Conservation (phyloP, 2,113 vertebrate species). For the Ceyx melanurus region DNA sequence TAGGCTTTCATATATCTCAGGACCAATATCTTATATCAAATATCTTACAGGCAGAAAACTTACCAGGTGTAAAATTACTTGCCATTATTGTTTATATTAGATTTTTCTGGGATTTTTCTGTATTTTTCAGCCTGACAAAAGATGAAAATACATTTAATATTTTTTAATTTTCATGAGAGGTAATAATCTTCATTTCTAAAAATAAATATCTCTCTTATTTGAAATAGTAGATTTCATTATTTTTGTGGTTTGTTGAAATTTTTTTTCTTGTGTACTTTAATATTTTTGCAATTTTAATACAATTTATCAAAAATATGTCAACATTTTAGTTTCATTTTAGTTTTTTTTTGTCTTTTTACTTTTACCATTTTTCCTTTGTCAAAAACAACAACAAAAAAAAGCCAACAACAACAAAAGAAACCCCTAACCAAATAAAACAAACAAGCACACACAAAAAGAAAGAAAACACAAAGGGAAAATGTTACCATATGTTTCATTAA, state of each 20-base stretch:
- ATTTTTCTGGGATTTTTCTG: not conserved
- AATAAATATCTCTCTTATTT: not conserved
- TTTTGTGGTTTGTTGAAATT: not conserved
- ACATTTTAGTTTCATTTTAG: not conserved
- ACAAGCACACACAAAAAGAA: not conserved
- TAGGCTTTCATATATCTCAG: not conserved
- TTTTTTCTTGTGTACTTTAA: not conserved
- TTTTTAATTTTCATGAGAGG: not conserved
- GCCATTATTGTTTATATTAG: not conserved
- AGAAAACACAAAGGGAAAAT: not conserved
- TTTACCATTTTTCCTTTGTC: not conserved
- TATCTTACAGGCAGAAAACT: not conserved
- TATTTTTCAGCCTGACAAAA: not conserved
- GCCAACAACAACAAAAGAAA: not conserved
- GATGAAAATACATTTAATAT: not conserved
- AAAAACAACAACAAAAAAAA: not conserved
- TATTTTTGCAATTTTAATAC: not conserved
- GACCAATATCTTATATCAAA: not conserved
- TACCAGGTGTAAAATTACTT: not conserved
- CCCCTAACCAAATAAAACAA: no score
- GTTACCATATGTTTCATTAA: accelerated
- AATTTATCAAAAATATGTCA: not conserved
- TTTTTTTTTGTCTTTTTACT: not conserved
- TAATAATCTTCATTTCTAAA: not conserved
- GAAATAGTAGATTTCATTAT: not conserved